These are phyloP conservation scores for Pygoscelis antarcticus DNA, from an alignment of 2,113 vertebrate species.

Conservation along the genomic window DNA sequence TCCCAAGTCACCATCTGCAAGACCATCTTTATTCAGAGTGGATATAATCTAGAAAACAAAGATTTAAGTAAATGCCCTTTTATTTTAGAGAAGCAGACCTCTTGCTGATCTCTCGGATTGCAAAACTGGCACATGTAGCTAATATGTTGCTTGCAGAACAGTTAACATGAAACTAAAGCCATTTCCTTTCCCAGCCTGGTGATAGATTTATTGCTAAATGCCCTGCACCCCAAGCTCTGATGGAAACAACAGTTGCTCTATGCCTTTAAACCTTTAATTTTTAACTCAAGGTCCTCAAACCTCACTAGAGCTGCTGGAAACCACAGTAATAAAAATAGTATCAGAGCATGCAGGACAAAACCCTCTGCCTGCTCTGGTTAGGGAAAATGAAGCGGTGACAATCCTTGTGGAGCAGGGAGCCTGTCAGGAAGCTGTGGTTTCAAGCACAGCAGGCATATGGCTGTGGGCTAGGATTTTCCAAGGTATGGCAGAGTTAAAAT, in stretches of 20 bases:
- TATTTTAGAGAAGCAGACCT: background rate
- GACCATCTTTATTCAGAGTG: conserved; percentile 73
- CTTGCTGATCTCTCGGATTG: background rate
- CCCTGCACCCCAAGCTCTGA: background rate
- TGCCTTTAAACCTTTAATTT: background rate
- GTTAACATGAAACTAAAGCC: background rate
- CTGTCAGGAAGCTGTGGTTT: background rate
- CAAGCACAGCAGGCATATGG: background rate
- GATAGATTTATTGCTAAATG: background rate
- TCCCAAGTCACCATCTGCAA: conserved; percentile 42
- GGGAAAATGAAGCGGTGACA: background rate
- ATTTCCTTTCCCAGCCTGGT: background rate
- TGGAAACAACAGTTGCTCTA: background rate
- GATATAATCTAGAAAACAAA: conserved; percentile 81
- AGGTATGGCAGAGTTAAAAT: background rate
- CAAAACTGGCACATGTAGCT: background rate
- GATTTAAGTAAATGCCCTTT: background rate
- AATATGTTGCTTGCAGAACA: background rate
- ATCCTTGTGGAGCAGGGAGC: background rate
- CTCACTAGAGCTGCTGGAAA: background rate
- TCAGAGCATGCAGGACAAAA: background rate
- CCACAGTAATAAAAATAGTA: background rate
- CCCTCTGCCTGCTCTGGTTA: background rate
- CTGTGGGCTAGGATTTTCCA: background rate
- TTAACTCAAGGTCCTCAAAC: background rate